These are phyloP conservation scores for Liposcelis brunnea DNA, from an alignment of 2,888 invertebrate genomes.

Conservation along the genomic window DNA sequence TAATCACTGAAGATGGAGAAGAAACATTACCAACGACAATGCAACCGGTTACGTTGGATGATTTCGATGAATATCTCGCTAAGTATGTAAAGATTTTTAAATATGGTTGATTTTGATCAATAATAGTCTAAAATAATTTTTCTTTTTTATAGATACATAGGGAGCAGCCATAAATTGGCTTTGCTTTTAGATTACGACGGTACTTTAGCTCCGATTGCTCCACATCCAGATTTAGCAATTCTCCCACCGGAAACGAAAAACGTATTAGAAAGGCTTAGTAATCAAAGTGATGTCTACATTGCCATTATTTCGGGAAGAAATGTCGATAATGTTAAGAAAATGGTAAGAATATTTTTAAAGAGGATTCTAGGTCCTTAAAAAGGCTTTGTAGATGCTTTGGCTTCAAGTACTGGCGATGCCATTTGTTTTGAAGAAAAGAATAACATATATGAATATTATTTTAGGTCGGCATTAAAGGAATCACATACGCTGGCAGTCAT, in stretches of 20 bases:
- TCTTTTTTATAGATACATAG: constrained; percentile 48
- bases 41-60: constrained; percentile 80
- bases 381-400: too few relatives aligned
- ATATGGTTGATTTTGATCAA: background rate
- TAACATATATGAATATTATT: constrained; percentile 6
- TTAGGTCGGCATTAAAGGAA: constrained; percentile 69
- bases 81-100: constrained; percentile 39
- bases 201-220: constrained; percentile 73
- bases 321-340: constrained; percentile 72
- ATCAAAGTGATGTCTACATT: constrained; percentile 72
- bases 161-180: constrained; percentile 69
- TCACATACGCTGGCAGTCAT: constrained; percentile 81
- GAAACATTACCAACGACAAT: constrained; percentile 69
- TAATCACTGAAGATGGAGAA: constrained; percentile 52
- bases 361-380: background rate
- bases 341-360: constrained; percentile 35
- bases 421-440: too few relatives aligned
- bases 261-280: constrained; percentile 62
- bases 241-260: constrained; percentile 71
- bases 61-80: constrained; percentile 74
- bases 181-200: constrained; percentile 75
- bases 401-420: too few relatives aligned
- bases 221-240: constrained; percentile 77
- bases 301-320: constrained; percentile 74
- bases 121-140: background rate